Base-by-base conservation (phyloP, 2,888 invertebrate genomes). In the Eucera pruinosa region DNA sequence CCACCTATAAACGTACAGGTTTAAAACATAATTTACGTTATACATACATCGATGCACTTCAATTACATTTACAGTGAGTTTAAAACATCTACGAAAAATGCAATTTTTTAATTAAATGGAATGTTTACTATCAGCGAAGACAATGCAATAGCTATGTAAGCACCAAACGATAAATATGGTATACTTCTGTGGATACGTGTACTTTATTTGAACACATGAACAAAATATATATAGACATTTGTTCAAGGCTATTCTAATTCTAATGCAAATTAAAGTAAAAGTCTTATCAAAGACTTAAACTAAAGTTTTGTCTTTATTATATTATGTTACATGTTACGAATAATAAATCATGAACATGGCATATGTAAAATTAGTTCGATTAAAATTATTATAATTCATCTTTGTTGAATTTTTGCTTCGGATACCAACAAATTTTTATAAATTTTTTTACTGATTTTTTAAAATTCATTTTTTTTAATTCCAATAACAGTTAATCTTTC, bases 121-220 rank as follows among this genome's bases (percentile, higher is more conserved):
- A 82, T 82, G 81, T 82, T 78, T 81, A 81, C 54, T 65, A 55
- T 65, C 30, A 7, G 7, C 15, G 52, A 33, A 36, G 39, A 58
- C 64, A 80, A 58, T 11, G 65, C 4, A 30, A 25, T 55, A 60
- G 3, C 13, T 64, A 18, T 13, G 43, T 43, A 65, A 25, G 27
- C 39, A 30, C n/a, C 47, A 23, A 18, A 30, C 25, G 13, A 15
- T 7, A 36, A 62, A 50, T 30, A 36, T 50, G 30, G 39, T 18
- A 70, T 55, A 18, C n/a, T n/a, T n/a, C n/a, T 43, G 18, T 6
- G 11, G 41, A 20, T 27, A n/a, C 30, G 20, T 39, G 23, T 45
- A 20, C 7, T 58, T 45, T 52, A 60, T 43, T 15, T 33, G 33
- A 33, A 33, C 33, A 33, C 33, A 33, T 33, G 7, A 7, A 33